phyloP scores from a whole-genome alignment of 1,140 invertebrate genomes.

The Cyclina sinensis region DNA sequence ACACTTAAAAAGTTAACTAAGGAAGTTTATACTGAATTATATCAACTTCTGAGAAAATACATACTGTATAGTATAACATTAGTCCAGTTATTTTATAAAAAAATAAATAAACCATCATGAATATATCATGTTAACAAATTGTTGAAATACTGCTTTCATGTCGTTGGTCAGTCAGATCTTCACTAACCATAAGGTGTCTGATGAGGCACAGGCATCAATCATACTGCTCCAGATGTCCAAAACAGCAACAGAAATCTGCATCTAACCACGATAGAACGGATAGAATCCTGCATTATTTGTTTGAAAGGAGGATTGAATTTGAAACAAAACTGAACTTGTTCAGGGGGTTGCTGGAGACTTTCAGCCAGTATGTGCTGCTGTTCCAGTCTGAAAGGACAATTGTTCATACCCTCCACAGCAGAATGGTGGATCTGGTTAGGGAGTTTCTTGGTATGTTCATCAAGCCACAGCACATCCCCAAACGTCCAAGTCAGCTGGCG shows the following conservation, averaged over 20 bases:
- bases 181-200: conserved; percentile 34
- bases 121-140: no score
- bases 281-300: neutral
- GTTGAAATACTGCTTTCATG: no score
- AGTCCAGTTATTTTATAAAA: no score
- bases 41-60: no score
- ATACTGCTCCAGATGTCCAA: conserved; percentile 35
- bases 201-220: conserved; percentile 44
- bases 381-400: conserved; percentile 29
- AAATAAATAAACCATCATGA: no score
- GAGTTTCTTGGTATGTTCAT: no score
- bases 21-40: no score
- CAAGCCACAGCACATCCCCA: no score
- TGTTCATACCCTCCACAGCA: conserved; percentile 8
- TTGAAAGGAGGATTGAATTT: neutral
- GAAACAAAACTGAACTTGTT: neutral
- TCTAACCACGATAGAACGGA: conserved; percentile 24
- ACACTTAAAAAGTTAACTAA: no score
- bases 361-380: neutral
- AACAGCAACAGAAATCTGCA: conserved; percentile 29
- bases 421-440: neutral
- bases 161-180: conserved; percentile 32
- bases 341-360: neutral
- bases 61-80: no score
- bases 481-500: no score